These are phyloP conservation scores for Sipha maydis DNA, from an alignment of 2,888 invertebrate species.

Conservation along the genomic window DNA sequence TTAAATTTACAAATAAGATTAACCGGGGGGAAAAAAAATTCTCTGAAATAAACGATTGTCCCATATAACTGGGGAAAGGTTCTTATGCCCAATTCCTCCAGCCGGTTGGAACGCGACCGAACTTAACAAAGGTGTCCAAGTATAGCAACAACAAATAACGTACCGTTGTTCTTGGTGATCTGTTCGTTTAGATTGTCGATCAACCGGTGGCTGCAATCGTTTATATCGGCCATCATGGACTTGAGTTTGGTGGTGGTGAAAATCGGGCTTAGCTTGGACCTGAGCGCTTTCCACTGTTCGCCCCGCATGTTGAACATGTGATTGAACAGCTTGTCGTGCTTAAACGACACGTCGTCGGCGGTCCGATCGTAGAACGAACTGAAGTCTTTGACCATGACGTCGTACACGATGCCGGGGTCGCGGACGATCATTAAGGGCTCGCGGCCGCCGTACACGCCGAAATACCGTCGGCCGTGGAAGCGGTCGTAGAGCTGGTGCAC, in stretches of 20 bases:
- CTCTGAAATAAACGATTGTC: background rate
- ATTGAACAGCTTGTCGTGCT: slow-evolving; percentile 51
- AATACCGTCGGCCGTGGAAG: background rate
- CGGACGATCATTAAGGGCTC: slow-evolving; percentile 6
- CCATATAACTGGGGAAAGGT: background rate
- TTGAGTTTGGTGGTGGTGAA: slow-evolving; percentile 52
- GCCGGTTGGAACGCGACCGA: no score
- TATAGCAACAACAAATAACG: no score
- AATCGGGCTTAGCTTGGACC: slow-evolving; percentile 45
- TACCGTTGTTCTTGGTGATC: slow-evolving; percentile 5
- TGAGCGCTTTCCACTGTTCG: slow-evolving; percentile 42
- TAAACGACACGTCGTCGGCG: slow-evolving; percentile 10
- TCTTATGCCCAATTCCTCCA: no score
- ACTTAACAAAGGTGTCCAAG: no score
- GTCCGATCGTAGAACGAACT: slow-evolving; percentile 23
- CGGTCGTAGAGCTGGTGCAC: background rate
- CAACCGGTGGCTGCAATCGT: slow-evolving; percentile 22
- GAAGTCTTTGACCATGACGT: slow-evolving; percentile 30
- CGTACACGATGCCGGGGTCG: slow-evolving; percentile 19
- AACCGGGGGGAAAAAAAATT: background rate
- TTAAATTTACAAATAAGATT: background rate
- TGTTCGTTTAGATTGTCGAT: slow-evolving; percentile 16
- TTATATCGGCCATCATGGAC: slow-evolving; percentile 52
- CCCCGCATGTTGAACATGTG: slow-evolving; percentile 53
- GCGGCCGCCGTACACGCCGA: slow-evolving; percentile 41